Evolutionary conservation across 2,888 invertebrate genomes (phyloP), one percentile per base, ranked within the genome.

Genomic region (Zele albiditarsus): DNA sequence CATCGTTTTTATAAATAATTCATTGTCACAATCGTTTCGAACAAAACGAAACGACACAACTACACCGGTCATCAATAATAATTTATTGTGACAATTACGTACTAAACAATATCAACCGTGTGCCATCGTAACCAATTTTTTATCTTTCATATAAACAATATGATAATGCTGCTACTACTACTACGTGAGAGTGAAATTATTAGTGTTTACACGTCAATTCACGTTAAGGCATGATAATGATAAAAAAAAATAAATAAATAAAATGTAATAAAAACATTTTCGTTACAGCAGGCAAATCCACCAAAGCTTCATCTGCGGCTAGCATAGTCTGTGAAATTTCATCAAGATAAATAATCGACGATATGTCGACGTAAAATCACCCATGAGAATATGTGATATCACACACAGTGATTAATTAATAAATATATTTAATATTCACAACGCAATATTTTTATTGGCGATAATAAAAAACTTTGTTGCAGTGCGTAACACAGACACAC

Each of bases 1-100:
- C 73, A 75, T 70, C 76, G 78, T 75, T 68, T 71, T 63, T 31
- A 74, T 77, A 80, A 23, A 10, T 28, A 38, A n/a, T 69, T 78
- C 71, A 69, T 77, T 74, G 33, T 73, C 46, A 70, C 70, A 49
- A 70, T 70, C 49, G 31, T 69, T 58, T 65, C 65, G 46, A 67
- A 53, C 16, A 38, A 8, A 57, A 67, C 58, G 65, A 72, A 72
- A 67, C 33, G 25, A 42, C 25, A 66, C 53, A 33, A 23, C 20
- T 58, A 38, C 33, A 69, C 58, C 58, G 58, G 25, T 58, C 58
- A 69, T 69, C 69, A 57, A 38, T 28, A n/a, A 57, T 58, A 60
- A 27, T 53, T 3, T 8, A 20, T 53, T 58, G 25, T 60, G 60
- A 60, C 60, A 20, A 20, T 12, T 4, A 60, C 60, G 58, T 38